These are phyloP conservation scores for Phylloscopus trochiloides DNA, from an alignment of 2,113 vertebrate genomes.

Conservation along the genomic window DNA sequence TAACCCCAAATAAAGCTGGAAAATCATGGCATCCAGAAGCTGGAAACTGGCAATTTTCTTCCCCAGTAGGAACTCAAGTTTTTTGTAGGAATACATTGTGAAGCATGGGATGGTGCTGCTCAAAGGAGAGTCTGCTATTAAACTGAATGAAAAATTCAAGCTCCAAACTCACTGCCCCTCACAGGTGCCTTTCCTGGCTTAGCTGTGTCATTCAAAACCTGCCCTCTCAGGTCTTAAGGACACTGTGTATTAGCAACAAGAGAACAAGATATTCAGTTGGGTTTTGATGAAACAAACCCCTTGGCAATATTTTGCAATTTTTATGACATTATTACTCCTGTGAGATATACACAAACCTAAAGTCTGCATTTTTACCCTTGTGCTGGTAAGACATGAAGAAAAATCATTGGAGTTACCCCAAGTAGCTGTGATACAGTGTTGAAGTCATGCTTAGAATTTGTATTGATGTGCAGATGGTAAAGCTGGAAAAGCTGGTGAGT, in stretches of 20 bases:
- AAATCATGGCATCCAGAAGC: not conserved
- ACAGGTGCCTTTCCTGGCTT: not conserved
- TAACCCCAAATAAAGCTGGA: not conserved
- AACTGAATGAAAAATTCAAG: not conserved
- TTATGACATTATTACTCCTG: not conserved
- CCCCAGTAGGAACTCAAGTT: not conserved
- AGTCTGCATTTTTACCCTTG: not conserved
- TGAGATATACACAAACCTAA: not conserved
- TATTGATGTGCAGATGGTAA: constrained; percentile 33
- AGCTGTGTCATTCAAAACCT: not conserved
- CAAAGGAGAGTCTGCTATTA: not conserved
- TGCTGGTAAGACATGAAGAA: not conserved
- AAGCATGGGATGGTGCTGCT: not conserved
- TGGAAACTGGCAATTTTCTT: not conserved
- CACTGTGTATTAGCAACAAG: not conserved
- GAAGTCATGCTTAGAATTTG: not conserved
- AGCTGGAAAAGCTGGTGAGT: constrained; percentile 22
- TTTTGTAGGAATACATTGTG: not conserved
- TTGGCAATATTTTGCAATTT: not conserved
- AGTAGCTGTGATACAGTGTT: not conserved
- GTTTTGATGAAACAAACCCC: not conserved
- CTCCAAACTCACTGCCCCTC: not conserved
- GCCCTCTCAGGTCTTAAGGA: not conserved
- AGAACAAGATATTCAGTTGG: not conserved
- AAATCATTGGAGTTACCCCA: not conserved